Evolutionary conservation across 2,797 vertebrate species (phyloP).

Genomic region (Siniperca scherzeri): DNA sequence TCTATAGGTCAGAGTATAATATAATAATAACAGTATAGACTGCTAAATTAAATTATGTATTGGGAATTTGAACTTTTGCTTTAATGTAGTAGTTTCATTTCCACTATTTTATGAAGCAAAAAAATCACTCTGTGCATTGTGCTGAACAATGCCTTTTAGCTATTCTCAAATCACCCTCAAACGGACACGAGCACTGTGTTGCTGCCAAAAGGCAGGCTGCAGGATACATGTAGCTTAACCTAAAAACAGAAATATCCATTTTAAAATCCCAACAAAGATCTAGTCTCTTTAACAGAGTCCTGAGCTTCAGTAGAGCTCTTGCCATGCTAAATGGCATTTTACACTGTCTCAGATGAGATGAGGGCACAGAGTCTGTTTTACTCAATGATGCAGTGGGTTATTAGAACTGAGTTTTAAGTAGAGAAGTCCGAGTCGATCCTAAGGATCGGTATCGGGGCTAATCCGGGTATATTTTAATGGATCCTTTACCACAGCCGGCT

Average conservation of each 20-base stretch:
- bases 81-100: conserved; percentile 18
- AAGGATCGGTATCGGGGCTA: background rate
- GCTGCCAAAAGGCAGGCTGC: conserved; percentile 49
- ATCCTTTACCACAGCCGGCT: background rate
- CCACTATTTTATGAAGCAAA: background rate
- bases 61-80: conserved; percentile 10
- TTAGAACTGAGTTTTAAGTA: conserved; percentile 7
- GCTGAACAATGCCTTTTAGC: conserved; percentile 38
- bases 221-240: conserved; percentile 48
- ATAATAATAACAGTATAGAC: background rate
- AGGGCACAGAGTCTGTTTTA: conserved; percentile 16
- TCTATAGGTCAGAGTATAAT: background rate
- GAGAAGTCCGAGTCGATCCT: background rate
- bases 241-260: conserved; percentile 48
- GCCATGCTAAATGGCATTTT: conserved; percentile 29
- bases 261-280: conserved; percentile 31
- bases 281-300: conserved; percentile 8
- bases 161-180: conserved; percentile 50
- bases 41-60: background rate
- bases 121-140: conserved; percentile 15
- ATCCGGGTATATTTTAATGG: background rate
- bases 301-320: conserved; percentile 25
- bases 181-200: conserved; percentile 40
- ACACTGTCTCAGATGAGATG: conserved; percentile 14
- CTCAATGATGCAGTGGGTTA: conserved; percentile 10